Percentiles rank a stretch among this genome's conserved stretches.
phyloP scores from a whole-genome alignment of 1,140 invertebrate species.

The Drosophila arawakana region DNA sequence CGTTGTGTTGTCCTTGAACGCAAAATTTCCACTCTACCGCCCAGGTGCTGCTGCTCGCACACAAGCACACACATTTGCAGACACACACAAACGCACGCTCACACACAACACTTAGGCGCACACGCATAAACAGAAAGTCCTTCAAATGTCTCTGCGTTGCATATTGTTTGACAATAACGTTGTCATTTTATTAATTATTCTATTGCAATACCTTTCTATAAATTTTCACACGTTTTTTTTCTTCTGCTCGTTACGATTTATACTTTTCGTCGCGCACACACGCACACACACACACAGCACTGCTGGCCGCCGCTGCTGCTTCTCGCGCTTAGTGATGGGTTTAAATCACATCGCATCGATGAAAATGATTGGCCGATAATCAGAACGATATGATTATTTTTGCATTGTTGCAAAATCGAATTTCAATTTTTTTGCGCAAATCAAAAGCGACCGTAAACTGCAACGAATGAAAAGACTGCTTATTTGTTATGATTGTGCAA shows the following conservation, averaged over 20 bases:
- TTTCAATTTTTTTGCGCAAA: conserved; percentile 5
- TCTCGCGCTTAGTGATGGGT: conserved; percentile 49
- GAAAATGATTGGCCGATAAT: conserved; percentile 33
- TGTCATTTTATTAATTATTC: conserved; percentile 35
- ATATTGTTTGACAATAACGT: conserved; percentile 5
- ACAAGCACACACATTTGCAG: conserved; percentile 27
- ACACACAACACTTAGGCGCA: conserved; percentile 33
- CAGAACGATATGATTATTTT: conserved; percentile 10
- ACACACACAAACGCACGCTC: conserved; percentile 38
- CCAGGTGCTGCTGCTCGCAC: conserved; percentile 72
- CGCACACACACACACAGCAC: conserved; percentile 69
- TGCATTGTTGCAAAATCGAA: neutral
- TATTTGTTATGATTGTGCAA: too few species aligned
- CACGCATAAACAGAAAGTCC: conserved; percentile 54
- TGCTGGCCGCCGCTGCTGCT: conserved; percentile 49
- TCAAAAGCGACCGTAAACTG: neutral
- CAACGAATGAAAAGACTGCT: too few species aligned
- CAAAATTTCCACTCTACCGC: conserved; percentile 77
- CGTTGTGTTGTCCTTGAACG: conserved; percentile 72
- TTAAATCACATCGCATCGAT: conserved; percentile 27
- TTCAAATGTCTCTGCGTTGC: conserved; percentile 49
- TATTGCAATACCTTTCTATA: conserved; percentile 67
- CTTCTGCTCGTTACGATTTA: conserved; percentile 78
- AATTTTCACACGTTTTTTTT: conserved; percentile 81
- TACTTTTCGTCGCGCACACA: conserved; percentile 76